Evolutionary conservation across 1,140 invertebrate species (phyloP), one percentile per base, ranked within the genome.

Genomic region (Mizuhopecten yessoensis): DNA sequence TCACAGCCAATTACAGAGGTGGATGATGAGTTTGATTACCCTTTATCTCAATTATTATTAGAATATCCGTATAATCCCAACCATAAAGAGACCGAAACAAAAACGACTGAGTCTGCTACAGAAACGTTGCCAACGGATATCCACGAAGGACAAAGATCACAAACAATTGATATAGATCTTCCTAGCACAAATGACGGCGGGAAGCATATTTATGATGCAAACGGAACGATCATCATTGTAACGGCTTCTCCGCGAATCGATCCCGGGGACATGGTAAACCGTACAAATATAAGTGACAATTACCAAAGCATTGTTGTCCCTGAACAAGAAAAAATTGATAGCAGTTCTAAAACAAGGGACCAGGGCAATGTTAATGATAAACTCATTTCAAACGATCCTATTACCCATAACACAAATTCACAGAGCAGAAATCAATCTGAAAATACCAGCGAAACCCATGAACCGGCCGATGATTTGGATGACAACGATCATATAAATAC

Each of bases 201-300:
- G 57, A 29, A 75, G 29, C n/a, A n/a, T 5, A 29, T 75, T 75
- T 75, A 75, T 75, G 57, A 75, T 75, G 57, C 57, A 75, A 11
- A 75, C 57, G 57, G 57, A 75, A 75, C 57, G 5, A 75, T 75
- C n/a, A 75, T 75, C 57, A 29, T 75, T 75, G 57, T 75, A 29
- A 75, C 57, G 17, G 57, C 57, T n/a, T 75, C 57, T 29, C 29
- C 57, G 2, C 9, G 3, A 17, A 75, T 75, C 57, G 11, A 75
- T 75, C 23, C 23, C 7, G n/a, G 57, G 57, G n/a, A n/a, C n/a
- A 75, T n/a, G 57, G 23, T 29, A 75, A 29, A 5, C n/a, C 23
- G 11, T n/a, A 75, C 23, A 17, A n/a, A 75, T 5, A n/a, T 29
- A 29, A 13, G 57, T 1, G 57, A 29, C 11, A 29, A 75, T 75